A percentile compares a stretch with the other conserved stretches of the same genome.
Evolutionary conservation across 2,888 invertebrate species (phyloP).

Genomic region (Apodemia hepburni): DNA sequence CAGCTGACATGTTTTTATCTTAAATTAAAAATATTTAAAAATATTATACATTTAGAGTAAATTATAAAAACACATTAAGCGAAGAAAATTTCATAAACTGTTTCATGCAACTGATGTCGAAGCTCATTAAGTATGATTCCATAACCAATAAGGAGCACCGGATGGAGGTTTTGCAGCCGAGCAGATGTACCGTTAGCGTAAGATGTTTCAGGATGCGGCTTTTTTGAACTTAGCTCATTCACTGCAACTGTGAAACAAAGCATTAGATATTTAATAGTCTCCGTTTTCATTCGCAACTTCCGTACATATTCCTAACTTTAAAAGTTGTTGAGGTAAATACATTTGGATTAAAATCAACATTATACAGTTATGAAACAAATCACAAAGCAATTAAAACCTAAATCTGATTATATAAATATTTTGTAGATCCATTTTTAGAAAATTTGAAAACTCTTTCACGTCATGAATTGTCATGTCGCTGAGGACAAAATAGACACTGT

Average conservation of each 20-base stretch:
- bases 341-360: not conserved
- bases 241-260: slow-evolving; percentile 57
- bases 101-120: slow-evolving; percentile 25
- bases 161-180: slow-evolving; percentile 35
- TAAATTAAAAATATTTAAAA: not conserved
- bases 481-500: too few relatives aligned
- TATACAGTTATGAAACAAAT: not conserved
- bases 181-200: slow-evolving; percentile 51
- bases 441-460: too few relatives aligned
- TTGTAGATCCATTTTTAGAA: too few relatives aligned
- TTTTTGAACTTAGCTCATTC: slow-evolving; percentile 67
- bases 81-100: slow-evolving; percentile 8
- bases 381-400: not conserved
- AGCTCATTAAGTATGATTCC: slow-evolving; percentile 46
- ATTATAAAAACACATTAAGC: slow-evolving; percentile 3
- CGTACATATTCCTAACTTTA: not conserved
- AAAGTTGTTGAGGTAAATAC: not conserved
- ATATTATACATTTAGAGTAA: not conserved
- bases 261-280: slow-evolving; percentile 24
- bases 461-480: too few relatives aligned
- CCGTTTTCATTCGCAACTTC: slow-evolving; percentile 11
- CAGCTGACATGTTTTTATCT: not conserved
- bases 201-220: slow-evolving; percentile 57
- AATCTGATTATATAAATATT: too few relatives aligned
- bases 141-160: slow-evolving; percentile 47